Conservation (phyloP, 1,140 invertebrate genomes). For the Halesus radiatus region DNA sequence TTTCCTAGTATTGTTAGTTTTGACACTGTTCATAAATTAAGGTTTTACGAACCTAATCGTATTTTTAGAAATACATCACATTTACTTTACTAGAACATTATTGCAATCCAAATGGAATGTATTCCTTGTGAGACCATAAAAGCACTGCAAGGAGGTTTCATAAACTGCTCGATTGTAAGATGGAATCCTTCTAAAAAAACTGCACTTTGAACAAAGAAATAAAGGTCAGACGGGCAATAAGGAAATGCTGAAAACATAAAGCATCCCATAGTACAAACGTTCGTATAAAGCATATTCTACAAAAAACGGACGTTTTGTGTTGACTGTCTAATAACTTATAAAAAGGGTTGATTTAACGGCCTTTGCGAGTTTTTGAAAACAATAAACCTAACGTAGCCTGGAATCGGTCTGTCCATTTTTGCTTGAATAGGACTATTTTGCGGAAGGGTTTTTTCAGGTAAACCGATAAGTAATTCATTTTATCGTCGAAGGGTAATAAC, state of each 20-base stretch:
- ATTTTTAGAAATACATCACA: too few relatives aligned
- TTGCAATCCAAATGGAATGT: too few relatives aligned
- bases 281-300: neutral
- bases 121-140: too few relatives aligned
- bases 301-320: conserved; percentile 5
- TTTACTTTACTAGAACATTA: too few relatives aligned
- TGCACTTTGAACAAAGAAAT: neutral
- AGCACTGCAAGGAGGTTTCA: too few relatives aligned
- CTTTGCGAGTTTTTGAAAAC: conserved; percentile 1
- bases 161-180: neutral
- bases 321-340: conserved; percentile 19
- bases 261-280: neutral
- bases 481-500: too few relatives aligned
- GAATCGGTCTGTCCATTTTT: neutral
- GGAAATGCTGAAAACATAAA: conserved; percentile 8
- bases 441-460: conserved; percentile 15
- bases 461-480: neutral
- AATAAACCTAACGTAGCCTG: conserved; percentile 10
- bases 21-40: too few relatives aligned
- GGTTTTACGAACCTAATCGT: too few relatives aligned
- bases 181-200: neutral
- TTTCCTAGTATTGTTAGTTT: too few relatives aligned
- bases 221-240: conserved; percentile 22
- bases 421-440: neutral
- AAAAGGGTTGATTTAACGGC: conserved; percentile 20